Evolutionary conservation across 2,797 vertebrate species (phyloP).

Genomic region (Phylloscopus collybita): DNA sequence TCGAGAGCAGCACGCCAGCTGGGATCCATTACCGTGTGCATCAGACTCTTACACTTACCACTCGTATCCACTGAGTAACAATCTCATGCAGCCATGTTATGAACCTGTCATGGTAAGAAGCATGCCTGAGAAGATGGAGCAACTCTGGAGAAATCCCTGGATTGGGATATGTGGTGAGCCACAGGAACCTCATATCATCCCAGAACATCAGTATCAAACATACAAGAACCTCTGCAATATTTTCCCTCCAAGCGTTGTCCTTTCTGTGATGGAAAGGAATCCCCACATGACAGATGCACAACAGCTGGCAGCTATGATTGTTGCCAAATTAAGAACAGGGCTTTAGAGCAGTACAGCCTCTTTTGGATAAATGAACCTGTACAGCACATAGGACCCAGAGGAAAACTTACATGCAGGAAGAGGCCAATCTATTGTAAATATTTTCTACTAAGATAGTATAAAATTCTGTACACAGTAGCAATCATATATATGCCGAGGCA

Average conservation of each 20-base stretch:
- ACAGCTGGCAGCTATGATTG: constrained; percentile 95
- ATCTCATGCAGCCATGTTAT: constrained; percentile 93
- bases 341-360: constrained; percentile 64
- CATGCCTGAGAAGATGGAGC: constrained; percentile 99
- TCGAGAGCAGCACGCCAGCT: constrained; percentile 98
- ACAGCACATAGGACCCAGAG: neutral
- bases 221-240: constrained; percentile 99
- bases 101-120: constrained; percentile 98
- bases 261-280: constrained; percentile 98
- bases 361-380: neutral
- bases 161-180: constrained; percentile 85
- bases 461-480: constrained; percentile 62
- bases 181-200: constrained; percentile 89
- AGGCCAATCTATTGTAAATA: constrained; percentile 61
- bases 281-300: constrained; percentile 96
- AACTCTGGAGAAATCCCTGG: constrained; percentile 96
- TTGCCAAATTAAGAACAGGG: constrained; percentile 92
- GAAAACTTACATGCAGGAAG: constrained; percentile 19
- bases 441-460: too few relatives aligned
- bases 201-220: constrained; percentile 97
- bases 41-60: constrained; percentile 90
- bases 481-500: constrained; percentile 40
- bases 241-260: constrained; percentile 93
- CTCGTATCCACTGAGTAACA: constrained; percentile 91
- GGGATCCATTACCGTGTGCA: constrained; percentile 92